Base-by-base conservation (phyloP, 2,797 vertebrate species). In the Sebastes glaucus region DNA sequence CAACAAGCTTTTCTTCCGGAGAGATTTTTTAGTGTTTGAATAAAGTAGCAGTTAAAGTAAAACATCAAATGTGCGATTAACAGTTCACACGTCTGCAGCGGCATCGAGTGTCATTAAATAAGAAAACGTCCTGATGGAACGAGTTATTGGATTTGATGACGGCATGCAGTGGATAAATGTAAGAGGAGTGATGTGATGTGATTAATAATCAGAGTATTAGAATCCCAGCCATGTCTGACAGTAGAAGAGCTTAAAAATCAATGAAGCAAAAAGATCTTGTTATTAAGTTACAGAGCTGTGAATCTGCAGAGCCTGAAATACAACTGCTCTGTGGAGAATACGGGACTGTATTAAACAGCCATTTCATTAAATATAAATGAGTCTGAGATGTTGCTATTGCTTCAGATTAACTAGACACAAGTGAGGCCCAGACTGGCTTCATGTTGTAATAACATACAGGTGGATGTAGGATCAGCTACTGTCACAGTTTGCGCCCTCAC, bases 351-450 rank as follows among this genome's bases (percentile, higher is more conserved):
- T 67, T 52, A 57, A 62, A 78, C 52, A 22, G 11, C 18, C 4
- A 5, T 71, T 57, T 77, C 63, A 79, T 82, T 61, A 65, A 59
- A 55, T 65, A 65, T 30, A 11, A 55, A 76, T 73, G 57, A 80
- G 53, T 13, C 1, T 13, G 67, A 63, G n/a, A 42, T 66, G 62
- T 71, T 53, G 53, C 25, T 77, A 56, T 64, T 77, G 30, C 32
- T 74, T 74, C 65, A 69, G 20, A 59, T 65, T n/a, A 71, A 78
- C 7, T 2, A 9, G 67, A 63, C 59, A 23, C 18, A 20, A 23
- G 52, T 42, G 65, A 46, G 49, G 16, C 11, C 3, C n/a, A 3
- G 57, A 30, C 27, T 16, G 33, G 27, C 22, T 60, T 53, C 23
- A 9, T 35, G 2, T 2, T 33, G 57, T 27, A 49, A 18, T 5